Conservation (phyloP, 2,797 vertebrate genomes). For the Notamacropus eugenii region DNA sequence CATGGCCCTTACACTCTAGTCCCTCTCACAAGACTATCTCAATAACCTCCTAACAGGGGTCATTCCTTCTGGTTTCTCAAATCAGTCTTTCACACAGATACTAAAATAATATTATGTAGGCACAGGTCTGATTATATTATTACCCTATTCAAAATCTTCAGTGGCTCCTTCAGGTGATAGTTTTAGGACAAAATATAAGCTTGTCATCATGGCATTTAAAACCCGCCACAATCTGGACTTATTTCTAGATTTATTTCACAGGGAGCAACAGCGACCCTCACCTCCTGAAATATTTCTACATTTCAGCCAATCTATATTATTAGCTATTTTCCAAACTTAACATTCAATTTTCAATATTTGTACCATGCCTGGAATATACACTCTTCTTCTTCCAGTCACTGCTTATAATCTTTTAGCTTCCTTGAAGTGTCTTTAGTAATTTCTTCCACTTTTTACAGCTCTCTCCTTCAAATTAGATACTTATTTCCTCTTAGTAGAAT, state of each 20-base stretch:
- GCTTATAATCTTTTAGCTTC: background rate
- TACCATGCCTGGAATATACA: background rate
- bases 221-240: background rate
- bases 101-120: background rate
- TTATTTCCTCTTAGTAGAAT: background rate
- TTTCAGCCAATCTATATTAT: background rate
- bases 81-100: background rate
- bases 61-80: background rate
- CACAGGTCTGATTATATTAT: background rate
- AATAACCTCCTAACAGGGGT: background rate
- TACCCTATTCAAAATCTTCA: background rate
- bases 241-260: background rate
- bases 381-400: background rate
- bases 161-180: background rate
- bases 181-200: background rate
- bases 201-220: background rate
- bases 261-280: background rate
- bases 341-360: background rate
- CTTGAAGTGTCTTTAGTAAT: background rate
- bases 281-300: background rate
- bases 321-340: background rate
- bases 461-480: background rate
- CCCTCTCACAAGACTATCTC: background rate
- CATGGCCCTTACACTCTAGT: background rate
- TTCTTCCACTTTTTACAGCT: background rate